Conservation (phyloP, 2,797 vertebrate genomes). For the Falco cherrug region DNA sequence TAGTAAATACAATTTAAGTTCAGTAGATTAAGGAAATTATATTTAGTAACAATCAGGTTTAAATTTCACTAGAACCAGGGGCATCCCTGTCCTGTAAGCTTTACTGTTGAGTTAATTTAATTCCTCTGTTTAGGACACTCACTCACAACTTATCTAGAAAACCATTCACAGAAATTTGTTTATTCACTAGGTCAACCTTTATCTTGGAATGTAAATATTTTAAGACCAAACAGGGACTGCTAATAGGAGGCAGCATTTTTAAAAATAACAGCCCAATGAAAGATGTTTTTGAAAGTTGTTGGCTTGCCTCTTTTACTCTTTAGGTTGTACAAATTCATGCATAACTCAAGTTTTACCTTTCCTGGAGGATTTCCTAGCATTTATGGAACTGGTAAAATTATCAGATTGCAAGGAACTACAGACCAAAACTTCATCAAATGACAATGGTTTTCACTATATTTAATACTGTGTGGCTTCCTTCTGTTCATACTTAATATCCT, state of each 20-base stretch:
- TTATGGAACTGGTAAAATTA: not conserved
- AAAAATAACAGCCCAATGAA: not conserved
- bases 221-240: not conserved
- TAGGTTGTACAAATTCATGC: not conserved
- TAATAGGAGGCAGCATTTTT: not conserved
- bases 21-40: not conserved
- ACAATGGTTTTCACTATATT: not conserved
- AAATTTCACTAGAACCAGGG: not conserved
- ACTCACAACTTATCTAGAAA: not conserved
- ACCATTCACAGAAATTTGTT: not conserved
- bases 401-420: not conserved
- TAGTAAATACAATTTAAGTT: not conserved
- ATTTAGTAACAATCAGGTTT: not conserved
- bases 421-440: not conserved
- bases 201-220: not conserved
- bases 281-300: not conserved
- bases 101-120: not conserved
- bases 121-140: not conserved
- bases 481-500: not conserved
- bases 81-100: not conserved
- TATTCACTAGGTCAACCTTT: not conserved
- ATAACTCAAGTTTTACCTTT: not conserved
- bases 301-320: not conserved
- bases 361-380: not conserved
- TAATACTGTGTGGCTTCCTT: not conserved